phyloP scores from a whole-genome alignment of 2,113 vertebrate species.

The Pachyramphus minor region DNA sequence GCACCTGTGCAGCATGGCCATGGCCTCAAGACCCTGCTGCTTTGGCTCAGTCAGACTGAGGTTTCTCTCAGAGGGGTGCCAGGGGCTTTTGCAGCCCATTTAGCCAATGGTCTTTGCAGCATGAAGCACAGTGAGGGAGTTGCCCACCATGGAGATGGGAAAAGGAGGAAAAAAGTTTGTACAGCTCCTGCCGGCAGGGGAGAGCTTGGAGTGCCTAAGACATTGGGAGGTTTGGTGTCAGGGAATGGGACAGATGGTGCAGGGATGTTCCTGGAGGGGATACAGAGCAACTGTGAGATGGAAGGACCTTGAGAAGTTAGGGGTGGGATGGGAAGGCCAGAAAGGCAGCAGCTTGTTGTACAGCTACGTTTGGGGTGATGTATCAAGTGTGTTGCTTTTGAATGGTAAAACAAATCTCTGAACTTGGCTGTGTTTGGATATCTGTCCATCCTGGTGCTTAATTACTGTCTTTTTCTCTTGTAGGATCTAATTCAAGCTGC shows the following conservation, averaged over 20 bases:
- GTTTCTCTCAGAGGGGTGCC: not conserved
- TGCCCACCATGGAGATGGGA: not conserved
- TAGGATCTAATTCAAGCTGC: not conserved
- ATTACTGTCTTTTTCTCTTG: not conserved
- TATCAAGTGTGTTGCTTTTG: not conserved
- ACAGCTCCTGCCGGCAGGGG: not conserved
- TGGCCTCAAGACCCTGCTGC: not conserved
- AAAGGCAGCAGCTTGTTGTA: not conserved
- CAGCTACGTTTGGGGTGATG: fast-evolving
- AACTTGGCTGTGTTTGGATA: not conserved
- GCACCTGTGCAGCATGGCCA: fast-evolving
- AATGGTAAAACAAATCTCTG: not conserved
- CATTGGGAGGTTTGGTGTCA: not conserved
- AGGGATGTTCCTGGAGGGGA: not conserved
- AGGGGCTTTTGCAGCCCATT: not conserved
- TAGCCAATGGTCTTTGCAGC: not conserved
- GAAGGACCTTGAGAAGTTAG: not conserved
- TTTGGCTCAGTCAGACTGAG: not conserved
- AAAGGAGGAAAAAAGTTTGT: not conserved
- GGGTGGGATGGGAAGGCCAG: not conserved
- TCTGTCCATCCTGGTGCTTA: not conserved
- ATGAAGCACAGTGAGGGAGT: fast-evolving
- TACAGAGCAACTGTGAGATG: not conserved
- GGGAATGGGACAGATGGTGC: fast-evolving
- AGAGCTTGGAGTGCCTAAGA: fast-evolving